phyloP scores from a whole-genome alignment of 2,888 invertebrate species.

The Phaonia tiefii region DNA sequence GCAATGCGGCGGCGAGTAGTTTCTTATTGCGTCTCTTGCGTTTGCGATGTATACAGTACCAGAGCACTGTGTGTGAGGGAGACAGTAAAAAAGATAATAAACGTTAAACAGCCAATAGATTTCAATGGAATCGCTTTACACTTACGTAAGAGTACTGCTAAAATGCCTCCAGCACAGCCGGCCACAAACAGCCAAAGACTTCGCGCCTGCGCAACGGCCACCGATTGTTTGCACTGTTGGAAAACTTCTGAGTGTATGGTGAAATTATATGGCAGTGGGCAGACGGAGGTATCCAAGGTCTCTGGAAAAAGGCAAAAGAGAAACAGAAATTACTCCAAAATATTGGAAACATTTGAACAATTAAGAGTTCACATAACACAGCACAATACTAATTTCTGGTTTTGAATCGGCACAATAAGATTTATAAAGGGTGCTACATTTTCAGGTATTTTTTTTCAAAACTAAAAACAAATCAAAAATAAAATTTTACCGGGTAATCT shows the following conservation, averaged over 20 bases:
- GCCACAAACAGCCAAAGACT: constrained; percentile 74
- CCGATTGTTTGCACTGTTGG: constrained; percentile 71
- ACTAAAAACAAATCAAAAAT: too few relatives aligned
- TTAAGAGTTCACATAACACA: too few relatives aligned
- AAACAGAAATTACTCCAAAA: too few relatives aligned
- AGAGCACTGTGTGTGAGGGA: constrained; percentile 69
- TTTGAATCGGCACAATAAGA: too few relatives aligned
- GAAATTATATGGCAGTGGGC: constrained; percentile 77
- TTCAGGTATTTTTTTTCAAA: too few relatives aligned
- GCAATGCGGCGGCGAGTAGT: constrained; percentile 68
- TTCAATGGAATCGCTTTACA: constrained; percentile 10
- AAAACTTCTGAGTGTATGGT: constrained; percentile 75
- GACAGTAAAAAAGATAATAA: not conserved
- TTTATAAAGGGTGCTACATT: too few relatives aligned
- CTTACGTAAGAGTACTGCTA: constrained; percentile 74
- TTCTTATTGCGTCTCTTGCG: constrained; percentile 71
- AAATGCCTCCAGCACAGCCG: constrained; percentile 72
- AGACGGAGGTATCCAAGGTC: constrained; percentile 70
- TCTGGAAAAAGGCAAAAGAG: too few relatives aligned
- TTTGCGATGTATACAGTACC: constrained; percentile 72
- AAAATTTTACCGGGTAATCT: too few relatives aligned
- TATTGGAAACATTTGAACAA: too few relatives aligned
- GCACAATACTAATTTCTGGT: too few relatives aligned
- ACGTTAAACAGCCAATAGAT: not conserved
- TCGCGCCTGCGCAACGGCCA: constrained; percentile 72